A percentile compares a stretch with the other conserved stretches of the same genome.
phyloP scores from a whole-genome alignment of 2,797 vertebrate species.

The Gorsachius magnificus region DNA sequence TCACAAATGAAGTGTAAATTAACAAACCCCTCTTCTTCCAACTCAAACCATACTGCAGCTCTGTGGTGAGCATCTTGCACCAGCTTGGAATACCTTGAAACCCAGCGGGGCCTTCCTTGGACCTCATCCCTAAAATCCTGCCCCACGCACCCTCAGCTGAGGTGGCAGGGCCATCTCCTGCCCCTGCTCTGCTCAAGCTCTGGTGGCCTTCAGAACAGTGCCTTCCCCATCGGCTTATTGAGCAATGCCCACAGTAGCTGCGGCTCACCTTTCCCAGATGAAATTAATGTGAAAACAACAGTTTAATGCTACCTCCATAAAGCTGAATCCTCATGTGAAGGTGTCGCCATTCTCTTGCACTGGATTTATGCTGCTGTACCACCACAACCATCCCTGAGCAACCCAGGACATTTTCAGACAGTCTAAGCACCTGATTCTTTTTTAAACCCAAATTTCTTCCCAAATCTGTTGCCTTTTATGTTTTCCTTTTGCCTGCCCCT shows the following conservation, averaged over 20 bases:
- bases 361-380: background rate
- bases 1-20: background rate
- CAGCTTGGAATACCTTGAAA: background rate
- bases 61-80: background rate
- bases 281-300: background rate
- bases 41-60: background rate
- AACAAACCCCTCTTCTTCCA: background rate
- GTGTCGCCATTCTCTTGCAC: background rate
- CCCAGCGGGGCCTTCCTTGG: accelerated
- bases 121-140: background rate
- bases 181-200: background rate
- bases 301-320: background rate
- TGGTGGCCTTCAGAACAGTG: background rate
- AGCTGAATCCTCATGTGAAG: background rate
- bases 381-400: accelerated
- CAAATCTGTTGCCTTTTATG: background rate
- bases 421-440: background rate
- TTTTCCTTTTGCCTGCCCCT: background rate
- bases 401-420: background rate
- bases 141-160: background rate
- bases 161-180: background rate
- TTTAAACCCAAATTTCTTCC: background rate
- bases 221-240: background rate
- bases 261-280: background rate
- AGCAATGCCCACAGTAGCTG: background rate